Percentiles rank a stretch among this genome's conserved stretches.
Evolutionary conservation across 2,797 vertebrate genomes (phyloP).

Genomic region (Pseudochirops cupreus): DNA sequence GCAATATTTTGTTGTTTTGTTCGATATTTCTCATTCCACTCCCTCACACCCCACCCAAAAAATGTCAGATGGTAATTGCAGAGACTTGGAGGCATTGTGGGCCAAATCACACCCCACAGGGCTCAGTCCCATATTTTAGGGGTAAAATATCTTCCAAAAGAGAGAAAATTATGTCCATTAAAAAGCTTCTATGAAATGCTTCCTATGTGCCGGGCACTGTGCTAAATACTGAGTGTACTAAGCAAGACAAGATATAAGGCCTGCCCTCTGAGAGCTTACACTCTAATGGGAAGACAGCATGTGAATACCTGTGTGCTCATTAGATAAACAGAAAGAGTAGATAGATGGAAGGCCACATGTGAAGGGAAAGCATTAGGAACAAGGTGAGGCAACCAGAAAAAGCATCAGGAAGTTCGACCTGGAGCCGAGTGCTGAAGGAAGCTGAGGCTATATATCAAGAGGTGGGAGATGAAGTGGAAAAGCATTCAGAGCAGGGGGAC

Average conservation of each 20-base stretch:
- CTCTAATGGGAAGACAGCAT: neutral
- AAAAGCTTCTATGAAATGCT: neutral
- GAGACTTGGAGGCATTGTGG: neutral
- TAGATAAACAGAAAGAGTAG: neutral
- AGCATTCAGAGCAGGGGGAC: neutral
- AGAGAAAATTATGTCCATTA: neutral
- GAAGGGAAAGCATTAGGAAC: neutral
- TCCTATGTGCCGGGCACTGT: neutral
- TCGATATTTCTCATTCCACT: neutral
- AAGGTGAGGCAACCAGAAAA: neutral
- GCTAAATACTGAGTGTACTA: neutral
- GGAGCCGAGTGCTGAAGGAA: neutral
- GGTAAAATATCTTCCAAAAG: neutral
- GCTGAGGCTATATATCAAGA: neutral
- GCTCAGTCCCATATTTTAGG: neutral
- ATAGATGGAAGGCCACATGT: neutral
- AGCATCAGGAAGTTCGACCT: neutral
- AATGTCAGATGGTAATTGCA: neutral
- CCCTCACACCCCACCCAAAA: neutral
- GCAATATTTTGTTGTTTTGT: neutral
- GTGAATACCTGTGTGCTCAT: neutral
- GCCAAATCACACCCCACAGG: neutral
- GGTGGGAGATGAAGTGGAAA: neutral
- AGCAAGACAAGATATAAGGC: neutral
- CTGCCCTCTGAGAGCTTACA: neutral